A percentile compares a stretch with the other conserved stretches of the same genome.
Conservation (phyloP, 2,888 invertebrate species). For the Rugalucina vietnamica region DNA sequence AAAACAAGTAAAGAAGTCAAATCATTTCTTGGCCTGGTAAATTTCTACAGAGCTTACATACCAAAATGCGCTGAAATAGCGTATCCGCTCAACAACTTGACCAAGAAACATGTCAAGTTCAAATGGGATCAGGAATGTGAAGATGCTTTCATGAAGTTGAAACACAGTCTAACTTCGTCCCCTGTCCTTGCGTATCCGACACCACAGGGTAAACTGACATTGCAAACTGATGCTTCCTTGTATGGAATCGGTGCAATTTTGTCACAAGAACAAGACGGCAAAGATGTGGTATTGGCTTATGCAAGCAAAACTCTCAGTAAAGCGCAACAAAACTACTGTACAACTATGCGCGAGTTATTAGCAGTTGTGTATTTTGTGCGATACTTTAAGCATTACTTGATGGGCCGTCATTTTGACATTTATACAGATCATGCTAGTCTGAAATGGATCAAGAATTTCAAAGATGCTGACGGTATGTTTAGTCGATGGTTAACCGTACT, state of each 20-base stretch:
- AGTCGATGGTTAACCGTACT: constrained; percentile 12
- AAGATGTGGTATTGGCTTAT: constrained; percentile 37
- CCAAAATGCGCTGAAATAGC: constrained; percentile 21
- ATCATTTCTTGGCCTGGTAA: constrained; percentile 29
- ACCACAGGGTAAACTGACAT: not conserved
- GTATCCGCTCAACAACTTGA: not conserved
- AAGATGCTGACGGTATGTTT: constrained; percentile 48
- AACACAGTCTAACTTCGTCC: not conserved
- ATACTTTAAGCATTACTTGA: constrained; percentile 38
- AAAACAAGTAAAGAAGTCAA: not conserved
- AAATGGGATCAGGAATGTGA: constrained; percentile 13
- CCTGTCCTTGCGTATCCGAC: constrained; percentile 14
- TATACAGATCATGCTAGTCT: constrained; percentile 39
- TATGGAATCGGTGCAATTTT: constrained; percentile 37
- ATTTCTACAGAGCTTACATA: constrained; percentile 28
- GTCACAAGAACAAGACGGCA: constrained; percentile 37
- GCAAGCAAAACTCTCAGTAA: constrained; percentile 25
- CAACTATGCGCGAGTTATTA: constrained; percentile 41
- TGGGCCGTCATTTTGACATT: constrained; percentile 21
- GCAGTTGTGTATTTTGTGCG: constrained; percentile 41
- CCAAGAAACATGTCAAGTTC: constrained; percentile 12
- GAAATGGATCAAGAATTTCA: constrained; percentile 41
- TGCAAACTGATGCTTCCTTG: constrained; percentile 40
- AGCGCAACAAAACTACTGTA: constrained; percentile 40
- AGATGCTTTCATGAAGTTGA: not conserved